phyloP scores from a whole-genome alignment of 2,797 vertebrate genomes.

The Gorsachius magnificus region DNA sequence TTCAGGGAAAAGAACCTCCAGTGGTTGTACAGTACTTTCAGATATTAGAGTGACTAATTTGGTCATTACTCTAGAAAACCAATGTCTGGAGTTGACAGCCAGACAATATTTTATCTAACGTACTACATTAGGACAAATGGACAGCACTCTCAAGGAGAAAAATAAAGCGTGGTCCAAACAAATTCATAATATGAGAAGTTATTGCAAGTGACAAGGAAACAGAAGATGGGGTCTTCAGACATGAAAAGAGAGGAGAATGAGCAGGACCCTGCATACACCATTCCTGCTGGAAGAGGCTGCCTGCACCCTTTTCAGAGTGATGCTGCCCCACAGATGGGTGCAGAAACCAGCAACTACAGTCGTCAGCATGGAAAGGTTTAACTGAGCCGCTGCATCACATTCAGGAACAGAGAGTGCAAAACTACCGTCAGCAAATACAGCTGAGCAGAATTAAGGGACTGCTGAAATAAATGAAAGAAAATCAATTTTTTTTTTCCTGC shows the following conservation, averaged over 20 bases:
- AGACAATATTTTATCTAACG: neutral
- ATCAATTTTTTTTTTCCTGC: neutral
- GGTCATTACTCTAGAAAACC: neutral
- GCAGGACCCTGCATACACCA: rapidly evolving
- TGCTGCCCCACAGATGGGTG: neutral
- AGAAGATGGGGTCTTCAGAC: neutral
- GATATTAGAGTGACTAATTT: neutral
- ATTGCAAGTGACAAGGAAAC: neutral
- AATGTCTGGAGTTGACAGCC: neutral
- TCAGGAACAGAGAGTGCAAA: neutral
- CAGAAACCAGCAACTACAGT: neutral
- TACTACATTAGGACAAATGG: neutral
- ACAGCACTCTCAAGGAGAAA: neutral
- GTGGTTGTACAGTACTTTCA: neutral
- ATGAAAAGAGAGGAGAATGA: neutral
- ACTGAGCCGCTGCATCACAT: neutral
- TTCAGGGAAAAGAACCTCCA: neutral
- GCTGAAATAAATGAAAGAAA: constrained; percentile 54
- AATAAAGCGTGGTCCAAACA: neutral
- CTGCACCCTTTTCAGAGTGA: neutral
- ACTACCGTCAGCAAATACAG: neutral
- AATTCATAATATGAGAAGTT: neutral
- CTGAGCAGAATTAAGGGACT: neutral
- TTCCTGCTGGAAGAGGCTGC: neutral
- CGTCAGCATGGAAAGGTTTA: rapidly evolving